Evolutionary conservation across 2,888 invertebrate species (phyloP).

Genomic region (Phorcus lineatus): DNA sequence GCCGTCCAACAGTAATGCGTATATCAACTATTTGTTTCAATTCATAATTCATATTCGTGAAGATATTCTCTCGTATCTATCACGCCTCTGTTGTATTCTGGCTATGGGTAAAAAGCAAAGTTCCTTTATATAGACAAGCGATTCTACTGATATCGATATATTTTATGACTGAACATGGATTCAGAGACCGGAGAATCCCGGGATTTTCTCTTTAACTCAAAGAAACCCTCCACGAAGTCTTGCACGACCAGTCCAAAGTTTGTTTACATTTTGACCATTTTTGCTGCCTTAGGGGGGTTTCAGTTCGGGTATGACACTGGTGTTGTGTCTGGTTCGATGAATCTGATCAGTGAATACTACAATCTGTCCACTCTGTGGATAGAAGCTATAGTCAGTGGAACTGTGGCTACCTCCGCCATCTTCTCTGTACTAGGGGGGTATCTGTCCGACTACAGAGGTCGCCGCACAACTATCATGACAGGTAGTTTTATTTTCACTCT

Average conservation of each 20-base stretch:
- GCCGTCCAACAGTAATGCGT: too few relatives aligned
- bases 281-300: slow-evolving; percentile 74
- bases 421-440: slow-evolving; percentile 74
- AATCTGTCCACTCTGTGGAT: slow-evolving; percentile 75
- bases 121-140: too few relatives aligned
- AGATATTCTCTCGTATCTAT: too few relatives aligned
- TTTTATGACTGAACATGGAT: too few relatives aligned
- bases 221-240: not conserved
- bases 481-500: slow-evolving; percentile 76
- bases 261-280: slow-evolving; percentile 49
- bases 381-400: slow-evolving; percentile 76
- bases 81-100: too few relatives aligned
- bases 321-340: slow-evolving; percentile 78
- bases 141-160: too few relatives aligned
- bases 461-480: slow-evolving; percentile 76
- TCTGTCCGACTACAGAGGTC: slow-evolving; percentile 76
- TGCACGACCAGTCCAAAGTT: not conserved
- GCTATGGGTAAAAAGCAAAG: too few relatives aligned
- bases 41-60: too few relatives aligned
- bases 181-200: too few relatives aligned
- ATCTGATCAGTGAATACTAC: slow-evolving; percentile 75
- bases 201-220: too few relatives aligned
- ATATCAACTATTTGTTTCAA: too few relatives aligned
- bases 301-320: slow-evolving; percentile 77
- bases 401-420: slow-evolving; percentile 75